Evolutionary conservation across 2,797 vertebrate genomes (phyloP), one percentile per base, ranked within the genome.

Genomic region (Sebastes alutus): DNA sequence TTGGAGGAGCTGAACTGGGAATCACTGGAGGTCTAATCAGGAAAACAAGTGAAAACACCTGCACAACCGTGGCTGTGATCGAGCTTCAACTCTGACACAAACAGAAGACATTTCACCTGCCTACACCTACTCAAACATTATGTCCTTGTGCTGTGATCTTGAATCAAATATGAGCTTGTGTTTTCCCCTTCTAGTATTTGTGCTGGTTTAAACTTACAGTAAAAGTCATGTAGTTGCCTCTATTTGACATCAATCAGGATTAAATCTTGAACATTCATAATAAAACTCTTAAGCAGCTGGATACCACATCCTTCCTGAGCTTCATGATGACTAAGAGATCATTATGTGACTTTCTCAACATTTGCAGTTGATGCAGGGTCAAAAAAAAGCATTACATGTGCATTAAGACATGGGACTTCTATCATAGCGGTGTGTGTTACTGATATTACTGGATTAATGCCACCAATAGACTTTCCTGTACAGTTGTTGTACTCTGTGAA

Each of bases 361-460:
- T 23, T n/a, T 42, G 10, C 64, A 14, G 22, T 22, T 56, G 23
- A 16, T 35, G 35, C 27, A 4, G 7, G 38, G 35, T 18, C 38
- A 59, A 29, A 58, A 62, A 62, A 42, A 42, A 42, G 46, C 60
- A 7, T 30, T 18, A 7, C 11, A 7, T 33, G 12, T n/a, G 22
- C 25, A 38, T 58, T 35, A 70, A 66, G 30, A 65, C 27, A 13
- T 1, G 33, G 10, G 9, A 20, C 71, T 25, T 46, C 12, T 42
- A 14, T 71, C 52, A 35, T 2, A 38, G 20, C 4, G 2, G 59
- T 42, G 78, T 46, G 52, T 61, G 5, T 69, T 69, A 71, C 66
- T 42, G 70, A 77, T 60, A 6, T 65, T 78, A 56, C 58, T 52
- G 71, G 10, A 30, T 79, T 59, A 55, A 25, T 62, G 42, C 54